Conservation (phyloP, 2,113 vertebrate genomes). For the Coryphaenoides rupestris region DNA sequence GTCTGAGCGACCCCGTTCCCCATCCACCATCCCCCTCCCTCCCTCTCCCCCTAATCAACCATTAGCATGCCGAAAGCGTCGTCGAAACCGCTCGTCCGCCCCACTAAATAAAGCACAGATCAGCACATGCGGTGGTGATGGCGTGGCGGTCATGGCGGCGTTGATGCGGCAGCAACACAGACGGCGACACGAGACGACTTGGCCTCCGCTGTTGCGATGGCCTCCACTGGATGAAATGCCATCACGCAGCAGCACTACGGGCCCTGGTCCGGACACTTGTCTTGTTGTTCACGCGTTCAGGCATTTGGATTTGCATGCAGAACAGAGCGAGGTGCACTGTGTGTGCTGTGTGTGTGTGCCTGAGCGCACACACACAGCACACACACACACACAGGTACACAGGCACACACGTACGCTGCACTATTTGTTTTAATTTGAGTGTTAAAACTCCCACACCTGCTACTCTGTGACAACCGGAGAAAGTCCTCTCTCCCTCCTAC, state of each 20-base stretch:
- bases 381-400: not conserved
- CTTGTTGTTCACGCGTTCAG: slow-evolving; percentile 13
- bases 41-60: slow-evolving; percentile 29
- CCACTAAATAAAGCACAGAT: not conserved
- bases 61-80: slow-evolving; percentile 38
- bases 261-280: no score
- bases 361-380: not conserved
- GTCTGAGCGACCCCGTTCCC: no score
- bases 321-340: no score
- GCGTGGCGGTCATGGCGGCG: no score
- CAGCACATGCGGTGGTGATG: no score
- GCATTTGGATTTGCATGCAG: slow-evolving; percentile 1
- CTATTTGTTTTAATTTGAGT: not conserved
- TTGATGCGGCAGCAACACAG: no score
- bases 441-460: slow-evolving; percentile 1
- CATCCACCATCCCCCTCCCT: no score
- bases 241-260: slow-evolving; percentile 10
- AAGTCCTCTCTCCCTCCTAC: no score
- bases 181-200: no score
- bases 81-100: slow-evolving; percentile 45
- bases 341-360: no score
- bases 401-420: no score
- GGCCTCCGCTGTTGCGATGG: not conserved
- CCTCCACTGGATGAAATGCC: slow-evolving; percentile 5
- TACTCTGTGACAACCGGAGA: not conserved